phyloP scores from a whole-genome alignment of 2,113 vertebrate genomes.

The Centrocercus urophasianus region DNA sequence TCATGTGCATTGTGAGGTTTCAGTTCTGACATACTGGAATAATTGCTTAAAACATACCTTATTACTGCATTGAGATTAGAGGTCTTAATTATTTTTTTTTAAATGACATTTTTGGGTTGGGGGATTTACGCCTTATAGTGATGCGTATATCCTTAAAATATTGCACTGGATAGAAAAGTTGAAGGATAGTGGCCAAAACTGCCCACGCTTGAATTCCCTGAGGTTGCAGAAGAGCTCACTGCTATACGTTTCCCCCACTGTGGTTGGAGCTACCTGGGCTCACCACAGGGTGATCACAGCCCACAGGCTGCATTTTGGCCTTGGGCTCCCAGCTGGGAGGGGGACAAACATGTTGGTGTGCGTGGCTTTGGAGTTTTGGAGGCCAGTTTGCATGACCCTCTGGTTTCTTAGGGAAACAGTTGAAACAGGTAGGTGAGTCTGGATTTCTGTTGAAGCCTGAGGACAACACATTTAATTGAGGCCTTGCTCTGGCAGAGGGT shows the following conservation, averaged over 20 bases:
- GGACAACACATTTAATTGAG: background rate
- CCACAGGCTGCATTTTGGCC: background rate
- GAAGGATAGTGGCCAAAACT: background rate
- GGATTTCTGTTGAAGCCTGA: background rate
- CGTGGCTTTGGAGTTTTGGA: background rate
- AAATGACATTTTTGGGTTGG: background rate
- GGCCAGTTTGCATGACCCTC: background rate
- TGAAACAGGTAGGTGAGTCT: background rate
- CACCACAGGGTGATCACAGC: background rate
- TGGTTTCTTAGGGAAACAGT: accelerated
- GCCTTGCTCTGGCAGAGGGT: background rate
- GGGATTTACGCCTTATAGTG: background rate
- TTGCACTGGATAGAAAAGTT: background rate
- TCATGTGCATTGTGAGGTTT: background rate
- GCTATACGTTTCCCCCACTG: background rate
- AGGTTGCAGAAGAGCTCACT: background rate
- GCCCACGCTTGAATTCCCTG: background rate
- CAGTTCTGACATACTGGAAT: background rate
- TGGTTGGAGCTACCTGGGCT: background rate
- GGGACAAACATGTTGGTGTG: background rate
- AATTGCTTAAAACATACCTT: background rate
- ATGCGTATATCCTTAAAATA: accelerated
- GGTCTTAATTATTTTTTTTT: background rate
- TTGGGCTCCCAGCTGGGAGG: background rate
- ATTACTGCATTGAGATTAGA: background rate